phyloP scores from a whole-genome alignment of 2,888 invertebrate species.

The Leptothorax acervorum region DNA sequence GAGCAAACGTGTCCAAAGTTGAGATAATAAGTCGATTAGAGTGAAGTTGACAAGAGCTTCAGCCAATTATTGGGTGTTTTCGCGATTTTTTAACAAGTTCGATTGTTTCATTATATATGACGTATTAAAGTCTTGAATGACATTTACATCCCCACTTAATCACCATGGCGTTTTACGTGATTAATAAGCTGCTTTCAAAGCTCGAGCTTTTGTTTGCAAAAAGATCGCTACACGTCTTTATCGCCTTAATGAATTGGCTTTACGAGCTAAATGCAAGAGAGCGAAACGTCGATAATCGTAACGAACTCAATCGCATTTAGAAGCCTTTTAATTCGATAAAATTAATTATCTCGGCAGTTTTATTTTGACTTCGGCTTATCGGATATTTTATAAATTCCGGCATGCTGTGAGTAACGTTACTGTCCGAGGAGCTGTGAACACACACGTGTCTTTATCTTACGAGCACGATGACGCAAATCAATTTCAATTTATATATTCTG shows the following conservation, averaged over 20 bases:
- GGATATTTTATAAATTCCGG: slow-evolving; percentile 30
- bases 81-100: slow-evolving; percentile 22
- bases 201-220: slow-evolving; percentile 37
- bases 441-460: slow-evolving; percentile 11
- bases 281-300: slow-evolving; percentile 42
- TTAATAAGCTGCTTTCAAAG: slow-evolving; percentile 38
- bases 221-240: slow-evolving; percentile 34
- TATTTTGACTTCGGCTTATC: slow-evolving; percentile 43
- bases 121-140: slow-evolving; percentile 15
- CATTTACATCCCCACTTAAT: slow-evolving; percentile 31
- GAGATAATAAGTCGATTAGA: slow-evolving; percentile 19
- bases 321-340: slow-evolving; percentile 35
- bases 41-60: slow-evolving; percentile 12
- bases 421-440: background rate
- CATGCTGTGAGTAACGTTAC: slow-evolving; percentile 1
- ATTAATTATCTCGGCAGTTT: slow-evolving; percentile 46
- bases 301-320: slow-evolving; percentile 35
- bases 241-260: slow-evolving; percentile 42
- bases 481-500: background rate
- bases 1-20: background rate
- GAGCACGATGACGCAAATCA: slow-evolving; percentile 31
- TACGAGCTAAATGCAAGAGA: slow-evolving; percentile 26
- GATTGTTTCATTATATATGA: background rate
- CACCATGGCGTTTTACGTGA: slow-evolving; percentile 16
- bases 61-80: slow-evolving; percentile 14